A percentile compares a stretch with the other conserved stretches of the same genome.
Evolutionary conservation across 2,888 invertebrate species (phyloP).

Genomic region (Isoperla grammatica): DNA sequence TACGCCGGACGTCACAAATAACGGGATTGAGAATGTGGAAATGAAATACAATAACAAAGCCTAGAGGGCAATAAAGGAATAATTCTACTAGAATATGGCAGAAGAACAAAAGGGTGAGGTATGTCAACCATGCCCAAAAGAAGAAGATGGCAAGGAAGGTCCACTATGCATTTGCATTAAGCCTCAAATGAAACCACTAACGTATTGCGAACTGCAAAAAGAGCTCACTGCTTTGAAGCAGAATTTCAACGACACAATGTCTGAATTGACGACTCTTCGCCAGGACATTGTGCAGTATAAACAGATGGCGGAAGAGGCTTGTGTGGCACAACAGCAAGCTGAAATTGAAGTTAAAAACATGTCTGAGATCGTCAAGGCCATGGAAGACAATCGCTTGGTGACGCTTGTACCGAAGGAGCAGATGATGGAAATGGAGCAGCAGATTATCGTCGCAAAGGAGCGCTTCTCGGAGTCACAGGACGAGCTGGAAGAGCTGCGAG

Average conservation of each 20-base stretch:
- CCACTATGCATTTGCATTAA: no score
- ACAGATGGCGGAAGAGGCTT: slow-evolving; percentile 42
- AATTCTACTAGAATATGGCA: no score
- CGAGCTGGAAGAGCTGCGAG: slow-evolving; percentile 45
- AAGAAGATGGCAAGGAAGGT: no score
- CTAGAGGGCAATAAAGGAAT: no score
- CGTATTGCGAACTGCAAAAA: slow-evolving; percentile 53
- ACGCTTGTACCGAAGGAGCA: slow-evolving; percentile 53
- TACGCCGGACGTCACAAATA: no score
- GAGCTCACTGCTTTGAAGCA: slow-evolving; percentile 59
- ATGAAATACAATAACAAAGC: no score
- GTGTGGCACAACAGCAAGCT: slow-evolving; percentile 48
- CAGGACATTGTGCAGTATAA: slow-evolving; percentile 49
- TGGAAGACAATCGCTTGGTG: not conserved
- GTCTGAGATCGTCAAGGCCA: slow-evolving; percentile 44
- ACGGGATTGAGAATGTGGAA: no score
- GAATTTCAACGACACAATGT: slow-evolving; percentile 61
- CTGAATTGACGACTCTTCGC: slow-evolving; percentile 55
- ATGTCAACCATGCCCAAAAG: no score
- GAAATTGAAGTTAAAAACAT: slow-evolving; percentile 56
- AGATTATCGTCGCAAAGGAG: slow-evolving; percentile 49
- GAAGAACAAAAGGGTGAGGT: no score
- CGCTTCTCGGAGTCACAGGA: slow-evolving; percentile 54
- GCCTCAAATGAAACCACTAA: no score
- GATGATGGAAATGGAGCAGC: slow-evolving; percentile 56